Evolutionary conservation across 2,888 invertebrate species (phyloP), one percentile per base, ranked within the genome.

Genomic region (Agrotis clavis): DNA sequence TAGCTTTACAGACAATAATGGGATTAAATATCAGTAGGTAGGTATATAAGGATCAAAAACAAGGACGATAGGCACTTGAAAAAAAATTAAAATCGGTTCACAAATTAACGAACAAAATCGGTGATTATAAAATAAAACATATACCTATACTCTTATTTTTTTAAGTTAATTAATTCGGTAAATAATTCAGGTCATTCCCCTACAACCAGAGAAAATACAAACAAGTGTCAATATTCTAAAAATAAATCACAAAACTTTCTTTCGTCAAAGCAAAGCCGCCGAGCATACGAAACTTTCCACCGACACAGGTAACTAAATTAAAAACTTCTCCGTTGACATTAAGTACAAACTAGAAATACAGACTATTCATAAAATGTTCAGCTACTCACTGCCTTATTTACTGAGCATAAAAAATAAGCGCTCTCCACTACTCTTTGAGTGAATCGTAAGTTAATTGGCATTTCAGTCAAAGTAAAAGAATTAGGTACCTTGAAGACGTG

Each of bases 381-480:
- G 18, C 30, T 25, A 30, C 54, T 75, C 35, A 48, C 50, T 57
- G 35, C 63, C 53, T 64, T 78, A 56, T 64, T 81, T 71, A 79
- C 71, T 61, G 51, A 59, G 51, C 63, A 81, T 53, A 56, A 63
- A 65, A 41, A 60, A 67, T 67, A 74, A 75, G 67, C 19, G 35
- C 74, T 53, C 62, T 65, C 53, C 51, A 65, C 59, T 62, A 66
- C 65, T 67, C 74, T 70, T 67, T 82, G 66, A 80, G 59, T 66
- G 50, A 78, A 78, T 73, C 67, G 61, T 59, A 69, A 67, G 25
- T 57, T 82, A 80, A 80, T 80, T 82, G 66, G 47, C 47, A 47
- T 80, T 70, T 35, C 77, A 67, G 66, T 82, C 67, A 64, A 74
- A 67, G 77, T 71, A 62, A 77, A 79, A 51, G 57, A 82, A 72